Base-by-base conservation (phyloP, 30 jellyfish, hydroid and myxozoan genomes). In the Haliclystus octoradiatus region DNA sequence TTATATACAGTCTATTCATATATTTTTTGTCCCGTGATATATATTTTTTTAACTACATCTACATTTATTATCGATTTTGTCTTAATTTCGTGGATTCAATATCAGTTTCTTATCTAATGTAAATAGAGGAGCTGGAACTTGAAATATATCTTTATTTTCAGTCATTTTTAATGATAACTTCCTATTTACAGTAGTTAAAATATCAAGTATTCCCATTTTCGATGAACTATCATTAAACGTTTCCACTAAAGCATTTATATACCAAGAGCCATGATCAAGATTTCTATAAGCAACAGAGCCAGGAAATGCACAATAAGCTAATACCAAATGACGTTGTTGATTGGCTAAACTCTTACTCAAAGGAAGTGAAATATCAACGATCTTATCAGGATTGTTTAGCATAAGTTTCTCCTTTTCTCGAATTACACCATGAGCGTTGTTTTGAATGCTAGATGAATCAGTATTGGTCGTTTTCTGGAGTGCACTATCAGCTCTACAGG, bases 281-380 rank as follows among this genome's bases (percentile, higher is more conserved):
- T 78, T 74, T 63, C 96, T 51, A 91, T 85, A 72, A 0, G 96
- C 80, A 25, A 66, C 92, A 22, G 73, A 79, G 15, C 94, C 94
- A 50, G 96, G 96, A 60, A 85, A 51, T 19, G 96, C 79, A 12
- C 87, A 78, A 76, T 78, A 85, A n/a, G 94, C 84, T 28, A 85
- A 52, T 22, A 85, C 40, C 14, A 85, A 63, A 50, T 85, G 77
- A 26, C 93, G 79, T 25, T 75, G 85, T 26, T n/a, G n/a, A n/a
- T n/a, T n/a, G n/a, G n/a, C n/a, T n/a, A n/a, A n/a, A n/a, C n/a
- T n/a, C n/a, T n/a, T n/a, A n/a, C n/a, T n/a, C n/a, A n/a, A n/a
- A n/a, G n/a, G n/a, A n/a, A n/a, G n/a, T n/a, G n/a, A n/a, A n/a
- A n/a, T n/a, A n/a, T n/a, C n/a, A n/a, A n/a, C n/a, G n/a, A n/a